Conservation (phyloP, 2,888 invertebrate species). For the Agapostemon virescens region DNA sequence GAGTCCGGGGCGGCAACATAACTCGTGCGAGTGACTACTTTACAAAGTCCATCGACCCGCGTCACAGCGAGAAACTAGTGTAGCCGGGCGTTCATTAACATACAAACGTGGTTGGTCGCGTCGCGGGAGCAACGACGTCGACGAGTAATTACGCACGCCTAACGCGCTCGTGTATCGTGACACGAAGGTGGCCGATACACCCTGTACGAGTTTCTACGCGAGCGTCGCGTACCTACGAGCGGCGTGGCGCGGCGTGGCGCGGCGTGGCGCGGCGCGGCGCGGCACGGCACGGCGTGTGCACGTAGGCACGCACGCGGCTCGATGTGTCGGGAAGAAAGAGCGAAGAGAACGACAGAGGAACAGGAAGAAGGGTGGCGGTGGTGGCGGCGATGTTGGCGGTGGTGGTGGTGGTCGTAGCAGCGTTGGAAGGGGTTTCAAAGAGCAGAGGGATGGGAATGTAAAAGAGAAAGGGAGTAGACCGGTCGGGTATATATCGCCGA, state of each 20-base stretch:
- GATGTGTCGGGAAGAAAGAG: conserved; percentile 28
- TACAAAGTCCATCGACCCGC: conserved; percentile 52
- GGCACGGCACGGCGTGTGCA: conserved; percentile 8
- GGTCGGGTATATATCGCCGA: conserved; percentile 38
- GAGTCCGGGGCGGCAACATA: background rate
- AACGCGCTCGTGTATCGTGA: conserved; percentile 61
- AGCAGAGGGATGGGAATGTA: conserved; percentile 18
- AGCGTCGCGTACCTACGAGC: background rate
- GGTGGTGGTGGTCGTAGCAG: background rate
- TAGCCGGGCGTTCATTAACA: conserved; percentile 59
- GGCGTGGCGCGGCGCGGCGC: background rate
- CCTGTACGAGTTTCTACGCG: conserved; percentile 2
- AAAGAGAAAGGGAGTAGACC: conserved; percentile 49
- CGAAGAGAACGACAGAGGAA: conserved; percentile 19
- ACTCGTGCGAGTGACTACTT: conserved; percentile 33
- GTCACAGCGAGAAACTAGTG: conserved; percentile 57
- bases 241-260: background rate
- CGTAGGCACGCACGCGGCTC: conserved; percentile 18
- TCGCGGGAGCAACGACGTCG: conserved; percentile 56
- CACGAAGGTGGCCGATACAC: conserved; percentile 29
- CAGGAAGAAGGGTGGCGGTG: background rate
- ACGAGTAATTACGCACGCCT: conserved; percentile 69
- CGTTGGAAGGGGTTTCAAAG: background rate
- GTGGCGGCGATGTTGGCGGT: background rate
- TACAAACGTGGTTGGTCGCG: conserved; percentile 53